Evolutionary conservation across 2,888 invertebrate species (phyloP).

Genomic region (Hedya salicella): DNA sequence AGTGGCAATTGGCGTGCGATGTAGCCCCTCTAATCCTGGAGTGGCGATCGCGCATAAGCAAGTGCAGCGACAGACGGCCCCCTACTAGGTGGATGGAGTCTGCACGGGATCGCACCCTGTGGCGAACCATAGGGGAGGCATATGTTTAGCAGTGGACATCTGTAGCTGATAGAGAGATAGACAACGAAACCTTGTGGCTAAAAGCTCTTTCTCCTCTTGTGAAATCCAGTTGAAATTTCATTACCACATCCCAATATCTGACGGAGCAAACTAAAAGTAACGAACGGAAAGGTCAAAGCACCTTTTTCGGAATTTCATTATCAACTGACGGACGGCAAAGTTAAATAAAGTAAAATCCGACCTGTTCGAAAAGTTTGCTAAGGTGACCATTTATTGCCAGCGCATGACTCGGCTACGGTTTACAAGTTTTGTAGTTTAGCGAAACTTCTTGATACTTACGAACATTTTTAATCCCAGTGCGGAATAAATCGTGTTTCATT

Average conservation of each 20-base stretch:
- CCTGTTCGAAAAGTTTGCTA: slow-evolving; percentile 18
- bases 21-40: too few species aligned
- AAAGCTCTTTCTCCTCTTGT: not conserved
- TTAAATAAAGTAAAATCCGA: not conserved
- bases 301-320: slow-evolving; percentile 16
- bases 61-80: too few species aligned
- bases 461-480: not conserved
- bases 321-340: not conserved
- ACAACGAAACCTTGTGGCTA: too few species aligned
- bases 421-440: not conserved
- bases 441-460: slow-evolving; percentile 11
- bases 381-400: slow-evolving; percentile 34
- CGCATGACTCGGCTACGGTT: slow-evolving; percentile 25
- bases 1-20: too few species aligned
- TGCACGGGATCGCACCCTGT: too few species aligned
- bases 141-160: too few species aligned
- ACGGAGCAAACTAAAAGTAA: not conserved
- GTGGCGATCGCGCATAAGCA: too few species aligned
- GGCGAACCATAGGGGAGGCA: too few species aligned
- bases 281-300: not conserved
- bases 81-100: too few species aligned
- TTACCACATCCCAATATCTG: not conserved
- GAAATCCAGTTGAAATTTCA: not conserved
- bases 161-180: too few species aligned
- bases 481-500: too few species aligned